A percentile compares a stretch with the other conserved stretches of the same genome.
Conservation (phyloP, 1,140 invertebrate genomes). For the Rhizoglyphus robini region DNA sequence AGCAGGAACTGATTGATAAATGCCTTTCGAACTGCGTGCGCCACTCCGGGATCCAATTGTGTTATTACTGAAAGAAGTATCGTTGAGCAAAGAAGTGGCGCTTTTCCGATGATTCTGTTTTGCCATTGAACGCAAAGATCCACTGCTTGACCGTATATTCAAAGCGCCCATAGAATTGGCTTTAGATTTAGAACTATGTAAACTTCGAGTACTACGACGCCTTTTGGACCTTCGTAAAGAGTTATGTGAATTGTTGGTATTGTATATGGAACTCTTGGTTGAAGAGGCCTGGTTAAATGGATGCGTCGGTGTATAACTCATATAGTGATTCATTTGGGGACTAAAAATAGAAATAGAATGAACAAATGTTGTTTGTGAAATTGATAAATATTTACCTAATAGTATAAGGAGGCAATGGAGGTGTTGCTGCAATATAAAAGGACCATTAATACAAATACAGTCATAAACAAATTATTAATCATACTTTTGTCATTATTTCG, state of each 20-base stretch:
- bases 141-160: background rate
- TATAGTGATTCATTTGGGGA: constrained; percentile 6
- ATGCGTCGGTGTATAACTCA: background rate
- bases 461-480: too few relatives aligned
- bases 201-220: background rate
- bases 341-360: background rate
- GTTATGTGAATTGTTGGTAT: background rate
- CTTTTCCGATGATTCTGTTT: background rate
- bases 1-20: background rate
- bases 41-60: background rate
- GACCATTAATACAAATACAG: too few relatives aligned
- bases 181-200: background rate
- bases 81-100: background rate
- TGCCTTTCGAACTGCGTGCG: background rate
- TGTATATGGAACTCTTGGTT: background rate
- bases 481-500: constrained; percentile 10
- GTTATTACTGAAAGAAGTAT: background rate
- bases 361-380: background rate
- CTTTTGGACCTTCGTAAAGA: background rate
- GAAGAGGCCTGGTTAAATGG: background rate
- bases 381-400: background rate
- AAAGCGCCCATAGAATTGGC: background rate
- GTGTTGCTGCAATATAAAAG: background rate
- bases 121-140: background rate
- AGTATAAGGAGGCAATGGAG: background rate